Base-by-base conservation (phyloP, 2,888 invertebrate species). In the Aphidius colemani region DNA sequence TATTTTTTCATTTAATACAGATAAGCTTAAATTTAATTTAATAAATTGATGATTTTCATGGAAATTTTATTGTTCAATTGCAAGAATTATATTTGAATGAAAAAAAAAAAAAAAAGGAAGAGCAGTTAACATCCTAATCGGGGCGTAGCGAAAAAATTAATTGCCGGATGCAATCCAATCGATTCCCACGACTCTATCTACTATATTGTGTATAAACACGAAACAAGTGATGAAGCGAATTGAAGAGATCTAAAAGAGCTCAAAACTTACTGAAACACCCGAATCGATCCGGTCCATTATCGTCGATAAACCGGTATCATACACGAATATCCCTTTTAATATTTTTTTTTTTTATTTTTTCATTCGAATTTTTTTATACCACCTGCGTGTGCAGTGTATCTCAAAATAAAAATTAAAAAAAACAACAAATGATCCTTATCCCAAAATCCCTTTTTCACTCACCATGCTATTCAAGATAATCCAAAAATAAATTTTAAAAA, bases 91-190 rank as follows among this genome's bases (percentile, higher is more conserved):
- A 46, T 41, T 53, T 40, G 39, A 55, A 55, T 53, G 18, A 13
- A 44, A 18, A 18, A 18, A 18, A 13, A 53, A 40, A 55, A 55
- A 55, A 61, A 61, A 43, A 61, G 61, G 61, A 61, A 61, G 55
- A 48, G 55, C 55, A 8, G 41, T 46, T 13, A 48, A 46, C 53
- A 61, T 61, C 55, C 61, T 61, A 64, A 66, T 66, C 66, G 61
- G 61, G 56, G 61, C 61, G 61, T 64, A 59, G 63, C 71, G 72
- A 75, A 78, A 79, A 79, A 79, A 76, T 78, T 78, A 79, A 79
- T 78, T 76, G 78, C 77, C 80, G 80, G 80, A 80, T 79, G 79
- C 77, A 76, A 73, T 74, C 74, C 72, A 76, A 78, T 76, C 77
- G 79, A 77, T 79, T 79, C 79, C 78, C 78, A 78, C 79, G 79